Evolutionary conservation across 2,797 vertebrate genomes (phyloP).

Genomic region (Phalanger gymnotis): DNA sequence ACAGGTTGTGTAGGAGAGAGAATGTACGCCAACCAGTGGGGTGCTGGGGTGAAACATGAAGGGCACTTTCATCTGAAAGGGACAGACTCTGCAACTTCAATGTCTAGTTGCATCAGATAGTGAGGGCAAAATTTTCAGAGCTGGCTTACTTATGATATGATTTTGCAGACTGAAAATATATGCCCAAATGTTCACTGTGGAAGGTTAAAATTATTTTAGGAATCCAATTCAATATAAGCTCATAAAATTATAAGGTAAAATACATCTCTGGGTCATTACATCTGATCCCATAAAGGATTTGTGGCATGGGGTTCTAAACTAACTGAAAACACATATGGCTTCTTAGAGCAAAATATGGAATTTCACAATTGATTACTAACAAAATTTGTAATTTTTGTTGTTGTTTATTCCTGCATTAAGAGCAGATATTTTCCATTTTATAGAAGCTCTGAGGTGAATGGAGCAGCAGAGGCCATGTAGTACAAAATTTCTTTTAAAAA

Average conservation of each 20-base stretch:
- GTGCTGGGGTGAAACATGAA: neutral
- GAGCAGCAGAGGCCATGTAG: neutral
- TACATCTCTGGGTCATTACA: neutral
- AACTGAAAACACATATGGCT: neutral
- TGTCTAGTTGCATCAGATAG: neutral
- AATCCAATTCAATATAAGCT: neutral
- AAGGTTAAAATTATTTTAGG: neutral
- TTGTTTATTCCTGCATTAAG: neutral
- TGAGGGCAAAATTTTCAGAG: neutral
- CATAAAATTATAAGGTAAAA: neutral
- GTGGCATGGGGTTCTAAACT: neutral
- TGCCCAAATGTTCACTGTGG: neutral
- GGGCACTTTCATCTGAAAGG: neutral
- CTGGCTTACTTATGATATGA: neutral
- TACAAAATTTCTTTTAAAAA: neutral
- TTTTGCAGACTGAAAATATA: neutral
- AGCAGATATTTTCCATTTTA: neutral
- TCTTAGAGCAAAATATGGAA: neutral
- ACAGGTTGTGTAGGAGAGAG: neutral
- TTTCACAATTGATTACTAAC: neutral
- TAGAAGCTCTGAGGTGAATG: neutral
- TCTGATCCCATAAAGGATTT: neutral
- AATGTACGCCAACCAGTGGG: neutral
- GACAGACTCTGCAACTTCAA: neutral
- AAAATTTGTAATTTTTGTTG: neutral